A percentile compares a stretch with the other conserved stretches of the same genome.
Evolutionary conservation across 2,797 vertebrate genomes (phyloP).

Genomic region (Enteromius paludinosus): DNA sequence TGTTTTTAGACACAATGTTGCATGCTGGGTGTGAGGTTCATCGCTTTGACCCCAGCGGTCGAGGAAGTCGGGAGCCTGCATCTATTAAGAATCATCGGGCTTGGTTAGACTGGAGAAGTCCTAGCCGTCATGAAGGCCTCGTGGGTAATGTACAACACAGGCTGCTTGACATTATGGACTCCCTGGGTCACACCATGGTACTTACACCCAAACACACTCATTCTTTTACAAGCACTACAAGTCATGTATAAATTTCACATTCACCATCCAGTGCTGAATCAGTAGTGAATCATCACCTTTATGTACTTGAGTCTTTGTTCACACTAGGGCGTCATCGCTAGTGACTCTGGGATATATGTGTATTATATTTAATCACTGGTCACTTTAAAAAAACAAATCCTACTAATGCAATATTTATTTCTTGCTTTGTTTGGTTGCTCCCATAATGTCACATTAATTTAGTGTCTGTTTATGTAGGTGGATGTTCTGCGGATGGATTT

Average conservation of each 20-base stretch:
- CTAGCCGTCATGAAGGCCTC: conserved; percentile 63
- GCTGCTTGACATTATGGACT: conserved; percentile 77
- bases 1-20: conserved; percentile 72
- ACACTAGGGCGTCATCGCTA: conserved; percentile 66
- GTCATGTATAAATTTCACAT: not conserved
- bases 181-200: conserved; percentile 72
- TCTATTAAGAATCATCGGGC: conserved; percentile 71
- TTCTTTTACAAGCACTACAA: not conserved
- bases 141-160: conserved; percentile 70
- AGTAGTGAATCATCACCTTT: conserved; percentile 54
- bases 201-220: conserved; percentile 11
- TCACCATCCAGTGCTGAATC: not conserved
- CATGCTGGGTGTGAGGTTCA: conserved; percentile 77
- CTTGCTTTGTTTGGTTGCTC: not conserved
- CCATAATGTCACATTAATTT: not conserved
- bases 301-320: conserved; percentile 81
- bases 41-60: conserved; percentile 77
- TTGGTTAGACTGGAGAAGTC: conserved; percentile 80
- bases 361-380: conserved; percentile 67
- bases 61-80: conserved; percentile 20
- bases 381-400: conserved; percentile 70
- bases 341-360: conserved; percentile 54
- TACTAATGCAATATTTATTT: not conserved
- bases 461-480: conserved; percentile 67
- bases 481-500: conserved; percentile 79